phyloP scores from a whole-genome alignment of 2,888 invertebrate species.

The Thumatha senex region DNA sequence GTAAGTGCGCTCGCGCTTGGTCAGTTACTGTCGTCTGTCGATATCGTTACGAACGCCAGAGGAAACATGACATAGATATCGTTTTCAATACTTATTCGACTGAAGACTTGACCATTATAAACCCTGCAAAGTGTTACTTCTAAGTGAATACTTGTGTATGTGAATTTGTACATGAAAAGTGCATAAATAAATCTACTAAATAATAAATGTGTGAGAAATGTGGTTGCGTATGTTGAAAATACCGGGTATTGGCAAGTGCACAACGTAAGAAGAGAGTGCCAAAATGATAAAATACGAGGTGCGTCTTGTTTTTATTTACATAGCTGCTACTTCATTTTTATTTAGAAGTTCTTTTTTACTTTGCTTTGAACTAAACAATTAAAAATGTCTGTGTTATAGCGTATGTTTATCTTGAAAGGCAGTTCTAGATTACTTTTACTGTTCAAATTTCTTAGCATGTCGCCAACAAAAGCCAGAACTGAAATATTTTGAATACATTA shows the following conservation, averaged over 20 bases:
- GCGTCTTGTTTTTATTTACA: conserved; percentile 59
- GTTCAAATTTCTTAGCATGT: background rate
- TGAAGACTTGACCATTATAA: conserved; percentile 2
- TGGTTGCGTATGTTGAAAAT: conserved; percentile 46
- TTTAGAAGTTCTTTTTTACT: conserved; percentile 1
- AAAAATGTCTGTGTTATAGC: background rate
- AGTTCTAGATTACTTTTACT: background rate
- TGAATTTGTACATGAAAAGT: conserved; percentile 25
- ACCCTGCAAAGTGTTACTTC: conserved; percentile 11
- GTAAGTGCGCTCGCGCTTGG: conserved; percentile 45
- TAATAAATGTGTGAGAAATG: conserved; percentile 43
- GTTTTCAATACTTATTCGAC: conserved; percentile 17
- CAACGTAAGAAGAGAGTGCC: conserved; percentile 52
- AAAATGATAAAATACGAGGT: conserved; percentile 59
- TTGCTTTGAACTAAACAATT: background rate
- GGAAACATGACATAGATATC: conserved; percentile 18
- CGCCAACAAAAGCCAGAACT: background rate
- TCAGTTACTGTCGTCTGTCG: conserved; percentile 37
- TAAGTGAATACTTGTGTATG: conserved; percentile 8
- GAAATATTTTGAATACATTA: background rate
- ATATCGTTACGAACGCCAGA: no score
- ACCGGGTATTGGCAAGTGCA: conserved; percentile 52
- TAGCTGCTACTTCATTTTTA: conserved; percentile 16
- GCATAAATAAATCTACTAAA: conserved; percentile 16
- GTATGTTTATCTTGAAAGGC: background rate